phyloP scores from a whole-genome alignment of 1,140 invertebrate genomes.

The Camponotus floridanus region DNA sequence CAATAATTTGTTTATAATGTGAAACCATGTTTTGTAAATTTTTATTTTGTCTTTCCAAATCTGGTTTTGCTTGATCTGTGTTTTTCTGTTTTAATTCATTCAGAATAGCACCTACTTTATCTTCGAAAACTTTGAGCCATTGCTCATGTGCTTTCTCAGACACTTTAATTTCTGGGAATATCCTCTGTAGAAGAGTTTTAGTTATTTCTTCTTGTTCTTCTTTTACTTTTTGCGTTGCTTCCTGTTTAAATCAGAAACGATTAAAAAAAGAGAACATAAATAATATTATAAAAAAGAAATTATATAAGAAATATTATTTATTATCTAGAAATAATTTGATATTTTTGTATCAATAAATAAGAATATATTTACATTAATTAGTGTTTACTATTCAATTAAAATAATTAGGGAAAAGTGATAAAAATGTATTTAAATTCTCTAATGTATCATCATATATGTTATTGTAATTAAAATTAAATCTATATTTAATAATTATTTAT shows the following conservation, averaged over 20 bases:
- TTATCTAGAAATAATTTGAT: neutral
- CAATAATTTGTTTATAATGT: conserved; percentile 91
- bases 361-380: neutral
- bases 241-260: conserved; percentile 80
- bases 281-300: conserved; percentile 25
- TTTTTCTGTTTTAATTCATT: conserved; percentile 73
- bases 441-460: neutral
- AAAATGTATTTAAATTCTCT: neutral
- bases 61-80: conserved; percentile 63
- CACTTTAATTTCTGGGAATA: conserved; percentile 88
- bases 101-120: conserved; percentile 80
- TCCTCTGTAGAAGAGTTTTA: conserved; percentile 87
- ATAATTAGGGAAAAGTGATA: conserved; percentile 8
- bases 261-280: neutral
- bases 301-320: conserved; percentile 4
- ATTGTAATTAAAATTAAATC: neutral
- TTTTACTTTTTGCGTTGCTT: conserved; percentile 85
- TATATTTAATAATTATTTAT: neutral
- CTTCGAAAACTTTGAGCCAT: conserved; percentile 87
- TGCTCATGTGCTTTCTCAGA: conserved; percentile 82
- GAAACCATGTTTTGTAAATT: conserved; percentile 89
- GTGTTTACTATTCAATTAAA: neutral
- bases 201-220: conserved; percentile 87
- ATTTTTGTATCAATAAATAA: neutral
- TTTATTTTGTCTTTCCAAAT: conserved; percentile 87